These are phyloP conservation scores for Neotragus pygmaeus DNA, from an alignment of 2,113 vertebrate species.

Conservation along the genomic window DNA sequence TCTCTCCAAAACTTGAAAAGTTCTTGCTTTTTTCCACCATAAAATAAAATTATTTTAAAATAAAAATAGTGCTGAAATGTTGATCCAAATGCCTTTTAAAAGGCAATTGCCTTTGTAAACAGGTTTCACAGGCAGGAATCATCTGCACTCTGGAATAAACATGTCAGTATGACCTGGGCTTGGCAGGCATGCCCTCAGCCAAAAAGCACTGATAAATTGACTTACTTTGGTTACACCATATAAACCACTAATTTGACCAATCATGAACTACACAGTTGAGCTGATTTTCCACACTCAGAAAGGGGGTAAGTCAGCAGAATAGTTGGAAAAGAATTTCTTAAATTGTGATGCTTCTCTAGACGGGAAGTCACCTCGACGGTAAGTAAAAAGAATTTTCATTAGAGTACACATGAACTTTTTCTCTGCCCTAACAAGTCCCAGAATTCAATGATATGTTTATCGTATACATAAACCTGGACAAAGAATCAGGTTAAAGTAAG, in stretches of 20 bases:
- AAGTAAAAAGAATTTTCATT: slow-evolving; percentile 4
- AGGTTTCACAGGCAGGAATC: neutral
- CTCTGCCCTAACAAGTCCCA: neutral
- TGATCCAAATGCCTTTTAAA: neutral
- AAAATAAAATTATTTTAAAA: slow-evolving; percentile 42
- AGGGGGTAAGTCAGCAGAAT: neutral
- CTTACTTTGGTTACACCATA: neutral
- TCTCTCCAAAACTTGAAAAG: neutral
- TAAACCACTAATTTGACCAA: neutral
- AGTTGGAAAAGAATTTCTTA: slow-evolving; percentile 20
- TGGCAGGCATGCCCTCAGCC: neutral
- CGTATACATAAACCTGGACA: neutral
- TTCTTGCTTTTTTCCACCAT: neutral
- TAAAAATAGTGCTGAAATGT: slow-evolving; percentile 24
- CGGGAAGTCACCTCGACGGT: neutral
- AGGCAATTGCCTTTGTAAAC: neutral
- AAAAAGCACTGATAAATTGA: neutral
- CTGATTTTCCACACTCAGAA: neutral
- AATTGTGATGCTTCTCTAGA: neutral
- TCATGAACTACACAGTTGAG: neutral
- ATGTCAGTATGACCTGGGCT: neutral
- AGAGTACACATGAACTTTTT: neutral
- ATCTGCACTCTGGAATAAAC: neutral
- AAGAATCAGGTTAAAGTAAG: slow-evolving; percentile 32
- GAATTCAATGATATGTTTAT: neutral